Percentiles rank a stretch among this genome's conserved stretches.
These are phyloP conservation scores for Ephestia elutella DNA, from an alignment of 1,140 invertebrate genomes.

Conservation along the genomic window DNA sequence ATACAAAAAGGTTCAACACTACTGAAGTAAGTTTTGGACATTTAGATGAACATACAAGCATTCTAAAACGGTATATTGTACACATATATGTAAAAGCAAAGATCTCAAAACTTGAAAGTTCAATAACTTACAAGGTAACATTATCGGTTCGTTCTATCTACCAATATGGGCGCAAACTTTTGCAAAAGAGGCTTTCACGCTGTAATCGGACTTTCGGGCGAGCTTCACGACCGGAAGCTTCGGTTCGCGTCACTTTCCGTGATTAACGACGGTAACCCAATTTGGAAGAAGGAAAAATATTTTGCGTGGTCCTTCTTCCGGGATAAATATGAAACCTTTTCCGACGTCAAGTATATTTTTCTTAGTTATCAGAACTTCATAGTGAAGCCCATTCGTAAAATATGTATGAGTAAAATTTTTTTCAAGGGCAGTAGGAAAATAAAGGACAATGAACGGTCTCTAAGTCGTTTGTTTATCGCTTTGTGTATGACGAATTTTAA, in stretches of 20 bases:
- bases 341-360: neutral
- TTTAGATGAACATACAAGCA: no score
- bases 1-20: no score
- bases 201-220: slow-evolving; percentile 4
- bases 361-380: neutral
- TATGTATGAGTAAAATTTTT: no score
- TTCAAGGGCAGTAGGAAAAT: no score
- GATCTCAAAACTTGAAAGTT: neutral
- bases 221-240: slow-evolving; percentile 5
- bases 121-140: neutral
- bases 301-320: neutral
- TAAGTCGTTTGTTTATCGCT: no score
- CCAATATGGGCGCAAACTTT: slow-evolving; percentile 6
- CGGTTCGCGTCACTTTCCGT: slow-evolving; percentile 7
- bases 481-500: no score
- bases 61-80: no score
- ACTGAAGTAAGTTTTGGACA: no score
- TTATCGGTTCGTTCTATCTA: neutral
- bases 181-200: neutral
- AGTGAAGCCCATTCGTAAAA: no score
- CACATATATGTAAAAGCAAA: neutral
- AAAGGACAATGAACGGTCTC: no score
- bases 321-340: neutral
- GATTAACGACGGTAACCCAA: slow-evolving; percentile 11
- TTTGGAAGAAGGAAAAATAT: slow-evolving; percentile 7